A percentile compares a stretch with the other conserved stretches of the same genome.
phyloP scores from a whole-genome alignment of 2,797 vertebrate species.

The Cephalopachus bancanus region DNA sequence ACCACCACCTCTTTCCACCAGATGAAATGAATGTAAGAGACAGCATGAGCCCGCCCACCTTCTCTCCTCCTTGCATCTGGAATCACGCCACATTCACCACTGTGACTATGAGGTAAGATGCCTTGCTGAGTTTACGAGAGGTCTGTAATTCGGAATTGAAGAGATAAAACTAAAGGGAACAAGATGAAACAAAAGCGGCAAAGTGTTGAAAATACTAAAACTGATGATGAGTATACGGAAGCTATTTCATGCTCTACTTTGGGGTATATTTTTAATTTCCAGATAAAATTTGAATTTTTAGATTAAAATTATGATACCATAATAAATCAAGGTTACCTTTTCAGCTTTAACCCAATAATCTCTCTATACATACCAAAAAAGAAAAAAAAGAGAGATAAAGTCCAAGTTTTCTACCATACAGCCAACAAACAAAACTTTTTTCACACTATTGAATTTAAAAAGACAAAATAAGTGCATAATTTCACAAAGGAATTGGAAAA shows the following conservation, averaged over 20 bases:
- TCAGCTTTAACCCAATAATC: neutral
- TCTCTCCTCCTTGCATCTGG: neutral
- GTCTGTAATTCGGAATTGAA: neutral
- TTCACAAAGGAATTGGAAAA: conserved; percentile 42
- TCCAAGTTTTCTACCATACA: neutral
- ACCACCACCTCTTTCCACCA: neutral
- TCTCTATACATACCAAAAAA: neutral
- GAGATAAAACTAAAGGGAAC: neutral
- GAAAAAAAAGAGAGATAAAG: neutral
- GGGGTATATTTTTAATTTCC: neutral
- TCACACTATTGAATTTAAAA: neutral
- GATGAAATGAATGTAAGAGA: neutral
- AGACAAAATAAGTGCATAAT: neutral
- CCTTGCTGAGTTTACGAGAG: neutral
- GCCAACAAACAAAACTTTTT: neutral
- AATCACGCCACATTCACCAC: neutral
- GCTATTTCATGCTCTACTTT: neutral
- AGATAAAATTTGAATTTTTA: conserved; percentile 7
- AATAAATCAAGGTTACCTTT: neutral
- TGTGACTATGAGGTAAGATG: neutral
- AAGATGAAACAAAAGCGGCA: neutral
- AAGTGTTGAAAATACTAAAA: neutral
- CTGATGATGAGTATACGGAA: neutral
- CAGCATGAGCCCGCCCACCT: neutral
- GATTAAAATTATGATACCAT: neutral